Base-by-base conservation (phyloP, 2,113 vertebrate genomes). In the Bambusicola thoracicus region DNA sequence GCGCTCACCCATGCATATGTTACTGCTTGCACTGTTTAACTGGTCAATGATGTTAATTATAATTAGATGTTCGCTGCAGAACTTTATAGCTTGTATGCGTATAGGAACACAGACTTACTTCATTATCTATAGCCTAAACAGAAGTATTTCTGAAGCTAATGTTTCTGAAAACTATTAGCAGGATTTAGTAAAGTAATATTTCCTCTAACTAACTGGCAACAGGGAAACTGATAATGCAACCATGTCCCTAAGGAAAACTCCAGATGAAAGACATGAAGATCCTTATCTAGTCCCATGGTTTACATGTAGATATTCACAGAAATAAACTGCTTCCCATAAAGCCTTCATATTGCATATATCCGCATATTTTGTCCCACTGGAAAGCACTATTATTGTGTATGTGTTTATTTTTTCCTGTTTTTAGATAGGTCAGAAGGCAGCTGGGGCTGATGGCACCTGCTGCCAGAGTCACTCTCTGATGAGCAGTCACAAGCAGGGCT, bases 31-130 rank as follows among this genome's bases (percentile, higher is more conserved):
- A 14, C 85, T 84, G 94, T 69, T 86, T 75, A 91, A 92, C 94
- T 95, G 94, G 91, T 78, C 94, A 95, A 29, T 44, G 89, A 81
- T 82, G 93, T 85, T 96, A 97, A 95, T 96, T 90, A 81, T 92
- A 97, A 96, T 92, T 83, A 92, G 67, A 82, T 94, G 40, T 79
- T 95, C 93, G 87, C 43, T 91, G 88, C 93, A 94, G 83, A 89
- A 80, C 78, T 95, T 96, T 93, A 95, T 79, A 91, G 95, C 91
- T 93, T 87, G 53, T 86, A 74, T 46, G 93, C 92, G 79, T 40
- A 97, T 94, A 96, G 80, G 91, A 97, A 86, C 73, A 91, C 19
- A 67, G 51, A 55, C 70, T 92, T 76, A 55, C 73, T 92, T 76
- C 19, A 97, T 96, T 95, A 96, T 97, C 91, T 86, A 77, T 11